A percentile compares a stretch with the other conserved stretches of the same genome.
Evolutionary conservation across 2,113 vertebrate genomes (phyloP).

Genomic region (Hiodon tergisus): DNA sequence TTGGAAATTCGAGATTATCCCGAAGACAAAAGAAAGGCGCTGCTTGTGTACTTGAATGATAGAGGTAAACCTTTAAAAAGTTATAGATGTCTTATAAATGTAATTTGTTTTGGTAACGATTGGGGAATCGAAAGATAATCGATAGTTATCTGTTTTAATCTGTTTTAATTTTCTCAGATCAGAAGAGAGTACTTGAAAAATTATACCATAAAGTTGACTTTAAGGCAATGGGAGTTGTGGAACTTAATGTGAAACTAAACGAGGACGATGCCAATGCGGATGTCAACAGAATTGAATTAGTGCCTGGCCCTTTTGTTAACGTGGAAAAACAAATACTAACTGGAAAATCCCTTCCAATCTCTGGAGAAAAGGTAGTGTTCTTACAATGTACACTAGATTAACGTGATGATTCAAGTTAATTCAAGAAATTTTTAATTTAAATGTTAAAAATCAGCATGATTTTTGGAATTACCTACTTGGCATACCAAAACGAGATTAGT

Average conservation of each 20-base stretch:
- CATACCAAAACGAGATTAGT: too few relatives aligned
- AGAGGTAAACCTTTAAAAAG: conserved; percentile 30
- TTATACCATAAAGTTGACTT: conserved; percentile 35
- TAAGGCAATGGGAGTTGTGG: conserved; percentile 26
- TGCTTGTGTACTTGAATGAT: conserved; percentile 34
- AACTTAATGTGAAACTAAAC: conserved; percentile 29
- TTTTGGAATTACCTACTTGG: too few relatives aligned
- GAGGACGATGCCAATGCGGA: neutral
- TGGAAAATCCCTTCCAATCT: neutral
- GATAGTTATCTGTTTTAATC: neutral
- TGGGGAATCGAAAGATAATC: neutral
- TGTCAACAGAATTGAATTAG: conserved; percentile 13
- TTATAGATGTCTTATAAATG: neutral
- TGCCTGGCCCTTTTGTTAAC: neutral
- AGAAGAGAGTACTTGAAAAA: conserved; percentile 36
- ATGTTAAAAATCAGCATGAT: too few relatives aligned
- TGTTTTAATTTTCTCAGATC: conserved; percentile 20
- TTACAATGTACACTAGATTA: neutral
- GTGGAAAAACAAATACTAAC: neutral
- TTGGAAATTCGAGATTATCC: conserved; percentile 32
- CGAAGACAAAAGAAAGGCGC: conserved; percentile 35
- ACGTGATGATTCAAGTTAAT: neutral
- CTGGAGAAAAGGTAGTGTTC: conserved; percentile 16
- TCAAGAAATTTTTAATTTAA: neutral
- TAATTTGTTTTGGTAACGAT: neutral